phyloP scores from a whole-genome alignment of 2,888 invertebrate genomes.

The Drepana falcataria region DNA sequence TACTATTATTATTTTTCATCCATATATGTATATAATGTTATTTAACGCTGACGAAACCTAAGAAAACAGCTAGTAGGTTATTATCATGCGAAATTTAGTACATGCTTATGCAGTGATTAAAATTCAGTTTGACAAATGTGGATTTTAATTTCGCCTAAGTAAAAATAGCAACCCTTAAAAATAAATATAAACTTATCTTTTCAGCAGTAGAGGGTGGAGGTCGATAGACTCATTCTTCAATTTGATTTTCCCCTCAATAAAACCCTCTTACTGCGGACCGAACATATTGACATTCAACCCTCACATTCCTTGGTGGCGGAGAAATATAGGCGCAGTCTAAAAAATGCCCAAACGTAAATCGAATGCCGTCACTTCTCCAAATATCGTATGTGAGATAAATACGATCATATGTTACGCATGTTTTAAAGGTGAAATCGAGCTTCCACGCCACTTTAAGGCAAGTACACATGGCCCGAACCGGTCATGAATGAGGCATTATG shows the following conservation, averaged over 20 bases:
- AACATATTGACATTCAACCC: conserved; percentile 12
- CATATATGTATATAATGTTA: too few species aligned
- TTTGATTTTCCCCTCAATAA: background rate
- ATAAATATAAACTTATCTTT: background rate
- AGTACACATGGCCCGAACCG: background rate
- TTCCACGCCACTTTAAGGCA: background rate
- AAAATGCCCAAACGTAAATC: conserved; percentile 26
- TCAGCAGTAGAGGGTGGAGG: background rate
- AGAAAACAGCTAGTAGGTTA: too few species aligned
- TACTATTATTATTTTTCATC: too few species aligned
- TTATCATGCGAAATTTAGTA: too few species aligned
- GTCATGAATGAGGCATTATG: too few species aligned
- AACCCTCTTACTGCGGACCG: background rate
- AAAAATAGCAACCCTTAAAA: too few species aligned
- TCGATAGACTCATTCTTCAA: background rate
- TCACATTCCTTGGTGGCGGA: conserved; percentile 16
- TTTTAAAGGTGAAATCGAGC: conserved; percentile 38
- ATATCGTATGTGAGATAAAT: conserved; percentile 39
- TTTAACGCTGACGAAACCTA: too few species aligned
- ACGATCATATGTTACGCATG: conserved; percentile 47
- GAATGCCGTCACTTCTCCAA: conserved; percentile 23
- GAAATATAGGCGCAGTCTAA: conserved; percentile 21
- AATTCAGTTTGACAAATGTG: too few species aligned
- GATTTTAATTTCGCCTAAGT: too few species aligned
- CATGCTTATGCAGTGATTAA: too few species aligned